A percentile compares a stretch with the other conserved stretches of the same genome.
phyloP scores from a whole-genome alignment of 2,888 invertebrate genomes.

The Torymus texanus region DNA sequence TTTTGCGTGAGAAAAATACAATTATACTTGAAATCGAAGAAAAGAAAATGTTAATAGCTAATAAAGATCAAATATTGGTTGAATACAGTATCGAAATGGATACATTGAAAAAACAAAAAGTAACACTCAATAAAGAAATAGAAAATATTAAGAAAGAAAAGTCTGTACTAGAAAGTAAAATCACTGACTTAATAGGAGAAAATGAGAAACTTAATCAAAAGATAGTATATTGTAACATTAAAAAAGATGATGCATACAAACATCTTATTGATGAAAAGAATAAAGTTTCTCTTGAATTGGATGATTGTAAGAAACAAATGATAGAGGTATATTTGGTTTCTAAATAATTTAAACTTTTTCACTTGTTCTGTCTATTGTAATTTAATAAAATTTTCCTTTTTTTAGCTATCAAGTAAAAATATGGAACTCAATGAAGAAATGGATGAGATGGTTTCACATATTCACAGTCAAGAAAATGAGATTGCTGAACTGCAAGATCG shows the following conservation, averaged over 20 bases:
- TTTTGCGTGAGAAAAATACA: slow-evolving; percentile 64
- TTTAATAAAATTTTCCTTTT: slow-evolving; percentile 18
- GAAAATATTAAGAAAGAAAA: slow-evolving; percentile 66
- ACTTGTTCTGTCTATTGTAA: neutral
- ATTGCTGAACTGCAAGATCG: slow-evolving; percentile 59
- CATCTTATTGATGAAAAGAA: slow-evolving; percentile 31
- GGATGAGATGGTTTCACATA: slow-evolving; percentile 65
- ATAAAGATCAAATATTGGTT: slow-evolving; percentile 66
- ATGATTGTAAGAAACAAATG: slow-evolving; percentile 33
- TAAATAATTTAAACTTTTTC: neutral
- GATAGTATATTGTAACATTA: neutral
- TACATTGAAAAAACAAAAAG: slow-evolving; percentile 75
- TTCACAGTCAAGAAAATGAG: slow-evolving; percentile 59
- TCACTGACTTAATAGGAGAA: slow-evolving; percentile 30
- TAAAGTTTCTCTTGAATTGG: slow-evolving; percentile 54
- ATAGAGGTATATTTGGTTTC: slow-evolving; percentile 40
- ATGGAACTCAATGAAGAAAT: slow-evolving; percentile 76
- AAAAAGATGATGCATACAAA: slow-evolving; percentile 43
- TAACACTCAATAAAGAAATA: slow-evolving; percentile 75
- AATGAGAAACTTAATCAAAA: slow-evolving; percentile 34
- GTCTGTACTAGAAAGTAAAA: slow-evolving; percentile 52
- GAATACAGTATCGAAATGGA: slow-evolving; percentile 66
- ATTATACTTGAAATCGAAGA: slow-evolving; percentile 74
- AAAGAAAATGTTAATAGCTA: slow-evolving; percentile 70
- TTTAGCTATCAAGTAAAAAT: slow-evolving; percentile 74